Evolutionary conservation across 2,888 invertebrate genomes (phyloP), one percentile per base, ranked within the genome.

Genomic region (Orthosia gothica): DNA sequence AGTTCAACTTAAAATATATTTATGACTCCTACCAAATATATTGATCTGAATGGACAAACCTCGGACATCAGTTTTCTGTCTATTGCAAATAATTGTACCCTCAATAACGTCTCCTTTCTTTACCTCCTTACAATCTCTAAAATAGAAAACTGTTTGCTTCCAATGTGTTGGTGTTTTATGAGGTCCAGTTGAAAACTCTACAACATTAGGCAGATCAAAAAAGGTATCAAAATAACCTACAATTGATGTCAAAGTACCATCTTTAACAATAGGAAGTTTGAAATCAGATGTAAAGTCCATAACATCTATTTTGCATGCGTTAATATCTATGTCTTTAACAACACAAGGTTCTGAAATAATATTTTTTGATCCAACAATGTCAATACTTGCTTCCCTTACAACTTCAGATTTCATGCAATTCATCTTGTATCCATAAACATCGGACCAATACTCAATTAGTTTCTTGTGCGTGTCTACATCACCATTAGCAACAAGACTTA

Each of bases 381-480:
- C 97, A 52, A 97, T 92, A 69, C 97, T 96, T 0, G 98, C 97
- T 85, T 99, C 99, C 88, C 97, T 97, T 0, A 99, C 95, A 0
- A 98, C 98, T 91, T 98, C 98, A 1, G 97, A 97, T 90, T 98
- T 98, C 98, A 99, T 98, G 87, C 98, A 98, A 77, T 98, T 98
- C 99, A 99, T 99, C 94, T 98, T 98, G 89, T 98, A 99, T 0
- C 99, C 99, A 89, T 99, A 99, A 0, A 99, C 99, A 93, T 99
- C 97, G 23, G 98, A 98, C 99, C 99, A 99, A 92, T 98, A 99
- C 61, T 97, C 97, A 3, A 99, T 97, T 72, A 98, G 97, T 82
- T 97, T 97, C 54, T 97, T 97, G 89, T 98, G 98, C 18, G 98
- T 97, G 13, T 97, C 97, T 94, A 95, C 91, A 96, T 99, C 99